Percentiles rank a stretch among this genome's conserved stretches.
Conservation (phyloP, 2,888 invertebrate genomes). For the Lepidochitona cinerea region DNA sequence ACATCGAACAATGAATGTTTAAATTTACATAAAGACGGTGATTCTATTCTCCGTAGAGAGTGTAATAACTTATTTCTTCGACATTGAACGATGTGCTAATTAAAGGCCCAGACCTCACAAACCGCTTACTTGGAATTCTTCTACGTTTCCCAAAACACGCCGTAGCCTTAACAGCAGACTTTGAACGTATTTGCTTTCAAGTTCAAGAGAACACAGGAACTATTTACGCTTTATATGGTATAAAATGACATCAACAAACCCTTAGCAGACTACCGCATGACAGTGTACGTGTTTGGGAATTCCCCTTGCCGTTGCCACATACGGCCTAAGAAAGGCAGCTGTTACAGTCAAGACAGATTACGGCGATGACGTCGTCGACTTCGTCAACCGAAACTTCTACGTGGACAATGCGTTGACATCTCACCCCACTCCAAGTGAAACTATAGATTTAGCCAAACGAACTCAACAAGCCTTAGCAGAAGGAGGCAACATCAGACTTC, state of each 20-base stretch:
- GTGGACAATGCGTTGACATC: conserved; percentile 22
- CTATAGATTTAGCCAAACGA: conserved; percentile 11
- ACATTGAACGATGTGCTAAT: too few species aligned
- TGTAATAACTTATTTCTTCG: too few species aligned
- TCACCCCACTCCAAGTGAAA: background rate
- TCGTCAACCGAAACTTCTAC: conserved; percentile 17
- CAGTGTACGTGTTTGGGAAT: conserved; percentile 18
- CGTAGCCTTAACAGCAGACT: too few species aligned
- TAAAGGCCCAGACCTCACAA: too few species aligned
- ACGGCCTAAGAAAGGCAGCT: conserved; percentile 27
- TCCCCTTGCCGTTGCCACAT: conserved; percentile 30
- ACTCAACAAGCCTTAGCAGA: conserved; percentile 9
- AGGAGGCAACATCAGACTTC: conserved; percentile 13
- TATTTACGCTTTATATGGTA: conserved; percentile 37
- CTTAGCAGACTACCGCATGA: conserved; percentile 29
- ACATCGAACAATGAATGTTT: too few species aligned
- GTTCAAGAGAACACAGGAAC: conserved; percentile 30
- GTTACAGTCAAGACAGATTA: background rate
- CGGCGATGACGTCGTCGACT: background rate
- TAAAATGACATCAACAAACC: conserved; percentile 17
- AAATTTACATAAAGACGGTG: too few species aligned
- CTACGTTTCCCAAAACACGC: too few species aligned
- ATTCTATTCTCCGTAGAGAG: too few species aligned
- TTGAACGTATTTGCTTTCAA: too few species aligned
- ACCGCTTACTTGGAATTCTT: too few species aligned